Evolutionary conservation across 2,113 vertebrate species (phyloP).

Genomic region (Microcebus ravelobensis): DNA sequence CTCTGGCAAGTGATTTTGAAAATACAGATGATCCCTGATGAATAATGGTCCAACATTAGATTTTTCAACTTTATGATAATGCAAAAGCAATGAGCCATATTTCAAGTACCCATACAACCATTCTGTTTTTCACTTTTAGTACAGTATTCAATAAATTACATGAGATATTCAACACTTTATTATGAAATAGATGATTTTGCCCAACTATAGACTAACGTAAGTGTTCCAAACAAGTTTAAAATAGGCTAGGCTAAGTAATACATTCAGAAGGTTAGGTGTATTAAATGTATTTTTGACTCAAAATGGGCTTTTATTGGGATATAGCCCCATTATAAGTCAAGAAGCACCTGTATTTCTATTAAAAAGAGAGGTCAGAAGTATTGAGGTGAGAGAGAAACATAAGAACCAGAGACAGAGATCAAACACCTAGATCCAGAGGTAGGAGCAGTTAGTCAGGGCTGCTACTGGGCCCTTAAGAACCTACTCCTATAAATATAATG

Average conservation of each 20-base stretch:
- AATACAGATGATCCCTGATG: neutral
- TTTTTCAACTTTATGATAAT: neutral
- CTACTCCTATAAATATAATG: neutral
- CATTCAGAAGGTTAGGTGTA: neutral
- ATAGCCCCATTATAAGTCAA: neutral
- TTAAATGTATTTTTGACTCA: neutral
- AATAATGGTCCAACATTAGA: neutral
- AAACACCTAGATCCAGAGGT: neutral
- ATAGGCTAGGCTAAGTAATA: neutral
- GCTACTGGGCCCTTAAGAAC: neutral
- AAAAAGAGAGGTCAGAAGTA: neutral
- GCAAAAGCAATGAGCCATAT: neutral
- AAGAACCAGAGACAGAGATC: neutral
- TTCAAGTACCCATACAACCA: neutral
- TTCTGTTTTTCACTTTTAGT: neutral
- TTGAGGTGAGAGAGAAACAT: neutral
- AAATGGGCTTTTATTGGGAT: neutral
- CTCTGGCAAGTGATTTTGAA: constrained; percentile 32
- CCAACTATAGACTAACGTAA: neutral
- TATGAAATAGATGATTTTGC: neutral
- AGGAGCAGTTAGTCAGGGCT: neutral
- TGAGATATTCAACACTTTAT: neutral
- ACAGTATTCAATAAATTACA: neutral
- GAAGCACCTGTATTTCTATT: neutral
- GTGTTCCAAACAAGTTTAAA: neutral